Evolutionary conservation across 2,113 vertebrate species (phyloP).

Genomic region (Perca schrenkii): DNA sequence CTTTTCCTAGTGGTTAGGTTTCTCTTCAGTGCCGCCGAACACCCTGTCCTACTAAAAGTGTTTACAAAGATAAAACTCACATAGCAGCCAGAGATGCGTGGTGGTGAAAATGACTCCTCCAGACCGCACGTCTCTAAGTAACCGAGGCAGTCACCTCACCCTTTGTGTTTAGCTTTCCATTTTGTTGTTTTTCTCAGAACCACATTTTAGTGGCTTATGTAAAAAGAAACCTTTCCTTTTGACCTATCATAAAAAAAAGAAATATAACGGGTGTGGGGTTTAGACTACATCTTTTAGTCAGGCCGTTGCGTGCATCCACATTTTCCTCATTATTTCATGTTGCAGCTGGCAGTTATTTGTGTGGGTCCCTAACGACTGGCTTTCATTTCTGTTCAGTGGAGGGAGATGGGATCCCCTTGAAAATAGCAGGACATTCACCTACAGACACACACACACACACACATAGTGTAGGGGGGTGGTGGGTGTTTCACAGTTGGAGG

Average conservation of each 20-base stretch:
- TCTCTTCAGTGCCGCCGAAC: slow-evolving; percentile 25
- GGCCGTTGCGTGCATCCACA: background rate
- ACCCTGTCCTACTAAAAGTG: slow-evolving; percentile 43
- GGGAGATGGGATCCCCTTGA: background rate
- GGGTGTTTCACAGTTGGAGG: slow-evolving; percentile 18
- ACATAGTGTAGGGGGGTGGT: background rate
- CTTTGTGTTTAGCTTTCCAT: slow-evolving; percentile 25
- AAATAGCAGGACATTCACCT: slow-evolving; percentile 1
- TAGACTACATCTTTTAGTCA: background rate
- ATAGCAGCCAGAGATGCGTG: slow-evolving; percentile 25
- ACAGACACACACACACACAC: background rate
- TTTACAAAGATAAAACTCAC: slow-evolving; percentile 51
- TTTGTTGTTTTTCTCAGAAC: slow-evolving; percentile 21
- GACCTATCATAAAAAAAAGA: background rate
- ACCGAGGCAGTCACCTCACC: slow-evolving; percentile 23
- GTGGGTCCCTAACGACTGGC: background rate
- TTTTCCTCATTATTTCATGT: slow-evolving; percentile 27
- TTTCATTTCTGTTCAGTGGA: slow-evolving; percentile 31
- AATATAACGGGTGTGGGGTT: background rate
- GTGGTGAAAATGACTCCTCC: slow-evolving; percentile 36
- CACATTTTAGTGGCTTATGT: slow-evolving; percentile 21
- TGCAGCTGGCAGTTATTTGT: background rate
- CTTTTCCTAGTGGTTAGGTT: slow-evolving; percentile 22
- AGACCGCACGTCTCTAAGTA: slow-evolving; percentile 42
- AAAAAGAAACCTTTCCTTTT: slow-evolving; percentile 16